A percentile compares a stretch with the other conserved stretches of the same genome.
Conservation (phyloP, 2,888 invertebrate species). For the Hypomecis punctinalis region DNA sequence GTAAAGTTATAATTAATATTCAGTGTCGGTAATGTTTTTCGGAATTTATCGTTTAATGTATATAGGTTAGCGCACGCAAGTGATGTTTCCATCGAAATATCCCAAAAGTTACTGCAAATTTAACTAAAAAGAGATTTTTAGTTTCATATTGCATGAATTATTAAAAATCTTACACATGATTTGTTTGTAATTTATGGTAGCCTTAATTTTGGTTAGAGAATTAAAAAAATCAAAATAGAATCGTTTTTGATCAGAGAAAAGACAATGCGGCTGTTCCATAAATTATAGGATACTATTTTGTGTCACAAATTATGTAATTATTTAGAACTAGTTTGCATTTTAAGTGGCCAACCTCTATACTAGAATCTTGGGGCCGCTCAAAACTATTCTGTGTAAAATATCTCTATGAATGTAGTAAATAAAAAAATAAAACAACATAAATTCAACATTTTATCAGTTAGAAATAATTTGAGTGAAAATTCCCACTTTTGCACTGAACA, state of each 20-base stretch:
- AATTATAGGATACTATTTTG: conserved; percentile 1
- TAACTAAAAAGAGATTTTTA: neutral
- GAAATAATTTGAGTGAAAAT: no score
- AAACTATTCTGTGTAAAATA: no score
- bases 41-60: neutral
- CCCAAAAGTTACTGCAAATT: no score
- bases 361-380: no score
- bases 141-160: neutral
- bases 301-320: conserved; percentile 11
- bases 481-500: no score
- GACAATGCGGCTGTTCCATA: conserved; percentile 3
- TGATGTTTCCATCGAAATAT: neutral
- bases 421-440: no score
- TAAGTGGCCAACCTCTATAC: no score
- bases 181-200: neutral
- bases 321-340: no score
- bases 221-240: neutral
- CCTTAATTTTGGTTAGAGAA: neutral
- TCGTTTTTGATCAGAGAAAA: neutral
- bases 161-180: neutral
- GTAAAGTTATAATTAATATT: neutral
- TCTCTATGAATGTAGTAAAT: no score
- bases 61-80: neutral
- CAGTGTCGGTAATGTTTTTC: neutral
- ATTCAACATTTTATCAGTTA: no score